Evolutionary conservation across 1,140 invertebrate species (phyloP), one percentile per base, ranked within the genome.

Genomic region (Zaprionus ghesquierei): DNA sequence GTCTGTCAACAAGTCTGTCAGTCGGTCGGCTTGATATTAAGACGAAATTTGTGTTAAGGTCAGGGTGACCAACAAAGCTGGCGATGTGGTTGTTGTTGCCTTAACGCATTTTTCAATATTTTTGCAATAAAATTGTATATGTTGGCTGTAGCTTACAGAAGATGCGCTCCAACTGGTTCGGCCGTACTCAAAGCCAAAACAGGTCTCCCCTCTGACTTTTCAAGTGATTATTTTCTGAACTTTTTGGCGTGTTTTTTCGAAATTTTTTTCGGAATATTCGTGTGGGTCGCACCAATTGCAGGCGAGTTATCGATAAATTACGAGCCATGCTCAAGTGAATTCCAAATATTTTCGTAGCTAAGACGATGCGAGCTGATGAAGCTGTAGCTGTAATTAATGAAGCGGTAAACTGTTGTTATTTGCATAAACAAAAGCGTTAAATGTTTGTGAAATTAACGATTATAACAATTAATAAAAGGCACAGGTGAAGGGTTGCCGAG

Each of bases 101-200:
- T 84, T 46, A 77, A 89, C 77, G 84, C 85, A 80, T 89, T 87
- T 87, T 89, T 87, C 79, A 87, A 87, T 87, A 87, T 89, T 87
- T 87, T 87, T 87, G 82, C 82, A 87, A 87, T 87, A 87, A 89
- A 87, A 81, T 68, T 63, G 62, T 69, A 58, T 65, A 50, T 44
- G 50, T 58, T 69, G 56, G 56, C 75, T 78, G 77, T 86, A 63
- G 63, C 64, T 74, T 75, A 81, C 62, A 77, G 81, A 82, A 87
- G 84, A 89, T 87, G 84, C 84, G 85, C 70, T 68, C 74, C 85
- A 79, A 89, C 84, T 87, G 84, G 84, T 87, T 84, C 84, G 77
- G 44, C 9, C 46, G 56, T 80, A 76, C 61, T 82, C 79, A 72
- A 75, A 65, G 13, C 65, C 63, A 69, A 87, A 87, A 87, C 82